phyloP scores from a whole-genome alignment of 2,113 vertebrate species.

The Thunnus thynnus region DNA sequence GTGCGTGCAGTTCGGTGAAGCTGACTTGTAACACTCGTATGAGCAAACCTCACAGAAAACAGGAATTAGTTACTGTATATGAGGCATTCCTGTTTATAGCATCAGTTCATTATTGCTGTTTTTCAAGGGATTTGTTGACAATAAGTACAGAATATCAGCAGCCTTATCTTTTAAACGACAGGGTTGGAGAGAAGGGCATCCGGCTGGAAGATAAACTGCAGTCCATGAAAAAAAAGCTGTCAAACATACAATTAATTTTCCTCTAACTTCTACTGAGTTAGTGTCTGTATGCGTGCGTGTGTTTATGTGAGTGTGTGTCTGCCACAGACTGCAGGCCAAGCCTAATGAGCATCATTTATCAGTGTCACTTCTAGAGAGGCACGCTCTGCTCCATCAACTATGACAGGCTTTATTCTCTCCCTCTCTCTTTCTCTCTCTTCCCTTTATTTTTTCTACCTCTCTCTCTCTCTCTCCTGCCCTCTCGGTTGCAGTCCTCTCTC shows the following conservation, averaged over 20 bases:
- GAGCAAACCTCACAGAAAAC: too few species aligned
- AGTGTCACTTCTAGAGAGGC: conserved; percentile 36
- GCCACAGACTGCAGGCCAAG: conserved; percentile 15
- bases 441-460: neutral
- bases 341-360: conserved; percentile 55
- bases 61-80: neutral
- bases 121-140: neutral
- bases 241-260: neutral
- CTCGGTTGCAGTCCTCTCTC: neutral
- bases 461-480: conserved; percentile 8
- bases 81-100: neutral
- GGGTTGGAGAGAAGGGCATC: neutral
- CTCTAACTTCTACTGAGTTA: neutral
- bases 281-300: conserved; percentile 5
- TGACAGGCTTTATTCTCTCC: conserved; percentile 45
- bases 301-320: conserved; percentile 6
- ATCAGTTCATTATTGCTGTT: neutral
- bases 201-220: neutral
- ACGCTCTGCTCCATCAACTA: conserved; percentile 37
- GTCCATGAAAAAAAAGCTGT: conserved; percentile 11
- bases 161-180: neutral
- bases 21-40: too few species aligned
- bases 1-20: too few species aligned
- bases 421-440: conserved; percentile 12
- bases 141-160: neutral